A percentile compares a stretch with the other conserved stretches of the same genome.
Evolutionary conservation across 2,113 vertebrate species (phyloP).

Genomic region (Hydrolagus affinis): DNA sequence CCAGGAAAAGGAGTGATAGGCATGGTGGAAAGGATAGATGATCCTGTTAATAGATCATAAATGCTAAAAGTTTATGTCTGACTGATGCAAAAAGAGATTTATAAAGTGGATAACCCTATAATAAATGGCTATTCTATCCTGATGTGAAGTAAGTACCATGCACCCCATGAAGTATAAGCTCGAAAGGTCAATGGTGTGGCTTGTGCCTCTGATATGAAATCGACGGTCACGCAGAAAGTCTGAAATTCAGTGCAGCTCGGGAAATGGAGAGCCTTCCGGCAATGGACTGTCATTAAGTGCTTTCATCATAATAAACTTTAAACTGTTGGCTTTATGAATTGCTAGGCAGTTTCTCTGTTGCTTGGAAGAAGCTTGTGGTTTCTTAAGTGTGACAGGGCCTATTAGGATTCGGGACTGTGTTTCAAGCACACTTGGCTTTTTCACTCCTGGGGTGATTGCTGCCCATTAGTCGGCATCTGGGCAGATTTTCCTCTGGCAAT

Average conservation of each 20-base stretch:
- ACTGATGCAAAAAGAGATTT: slow-evolving; percentile 70
- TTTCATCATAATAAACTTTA: slow-evolving; percentile 86
- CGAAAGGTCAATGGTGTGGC: slow-evolving; percentile 77
- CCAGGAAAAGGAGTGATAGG: too few species aligned
- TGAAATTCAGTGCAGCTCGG: slow-evolving; percentile 75
- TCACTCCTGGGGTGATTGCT: slow-evolving; percentile 76
- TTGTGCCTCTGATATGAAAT: slow-evolving; percentile 76
- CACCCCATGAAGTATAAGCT: slow-evolving; percentile 75
- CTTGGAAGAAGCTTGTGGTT: slow-evolving; percentile 68
- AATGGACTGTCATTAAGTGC: slow-evolving; percentile 81
- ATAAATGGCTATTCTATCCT: slow-evolving; percentile 71
- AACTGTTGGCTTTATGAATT: slow-evolving; percentile 84
- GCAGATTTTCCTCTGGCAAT: slow-evolving; percentile 53
- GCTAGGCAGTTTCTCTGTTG: slow-evolving; percentile 73
- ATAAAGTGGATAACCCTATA: slow-evolving; percentile 73
- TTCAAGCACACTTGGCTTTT: slow-evolving; percentile 74
- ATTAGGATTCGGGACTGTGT: slow-evolving; percentile 77
- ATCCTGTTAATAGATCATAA: slow-evolving; percentile 42
- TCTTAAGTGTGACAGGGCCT: slow-evolving; percentile 79
- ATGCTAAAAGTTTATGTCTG: slow-evolving; percentile 70
- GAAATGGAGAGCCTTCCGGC: slow-evolving; percentile 74
- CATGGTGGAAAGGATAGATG: too few species aligned
- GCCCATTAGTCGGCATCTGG: slow-evolving; percentile 75
- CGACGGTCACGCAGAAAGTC: slow-evolving; percentile 77
- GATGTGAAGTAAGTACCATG: slow-evolving; percentile 75